These are phyloP conservation scores for Ondatra zibethicus DNA, from an alignment of 2,113 vertebrate species.

Conservation along the genomic window DNA sequence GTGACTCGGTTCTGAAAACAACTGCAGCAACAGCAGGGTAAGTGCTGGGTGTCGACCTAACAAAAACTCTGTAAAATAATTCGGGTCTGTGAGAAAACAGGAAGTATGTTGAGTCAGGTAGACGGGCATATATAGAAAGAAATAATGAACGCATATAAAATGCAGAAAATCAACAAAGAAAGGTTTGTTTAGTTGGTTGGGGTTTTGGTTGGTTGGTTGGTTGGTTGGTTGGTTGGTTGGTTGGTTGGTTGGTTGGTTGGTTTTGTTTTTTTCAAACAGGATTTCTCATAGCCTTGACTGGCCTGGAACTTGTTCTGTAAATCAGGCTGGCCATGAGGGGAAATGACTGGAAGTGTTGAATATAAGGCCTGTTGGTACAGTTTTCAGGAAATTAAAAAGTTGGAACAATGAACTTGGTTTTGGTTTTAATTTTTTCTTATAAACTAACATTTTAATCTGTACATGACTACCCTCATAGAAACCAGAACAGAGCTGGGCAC, in stretches of 20 bases:
- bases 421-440: background rate
- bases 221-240: too few relatives aligned
- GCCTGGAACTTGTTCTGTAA: background rate
- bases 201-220: background rate
- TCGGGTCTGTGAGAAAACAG: background rate
- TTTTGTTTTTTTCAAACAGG: background rate
- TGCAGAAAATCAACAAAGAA: background rate
- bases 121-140: background rate
- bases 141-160: background rate
- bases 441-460: background rate
- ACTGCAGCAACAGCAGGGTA: background rate
- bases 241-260: background rate
- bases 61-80: background rate
- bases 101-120: background rate
- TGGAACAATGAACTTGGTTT: background rate
- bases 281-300: background rate
- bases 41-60: background rate
- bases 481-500: background rate
- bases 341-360: background rate
- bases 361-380: background rate
- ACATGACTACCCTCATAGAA: slow-evolving; percentile 28
- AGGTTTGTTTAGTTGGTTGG: background rate
- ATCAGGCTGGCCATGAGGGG: background rate
- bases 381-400: background rate
- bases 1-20: background rate